Evolutionary conservation across 2,113 vertebrate species (phyloP).

Genomic region (Orientallactaga bullata): DNA sequence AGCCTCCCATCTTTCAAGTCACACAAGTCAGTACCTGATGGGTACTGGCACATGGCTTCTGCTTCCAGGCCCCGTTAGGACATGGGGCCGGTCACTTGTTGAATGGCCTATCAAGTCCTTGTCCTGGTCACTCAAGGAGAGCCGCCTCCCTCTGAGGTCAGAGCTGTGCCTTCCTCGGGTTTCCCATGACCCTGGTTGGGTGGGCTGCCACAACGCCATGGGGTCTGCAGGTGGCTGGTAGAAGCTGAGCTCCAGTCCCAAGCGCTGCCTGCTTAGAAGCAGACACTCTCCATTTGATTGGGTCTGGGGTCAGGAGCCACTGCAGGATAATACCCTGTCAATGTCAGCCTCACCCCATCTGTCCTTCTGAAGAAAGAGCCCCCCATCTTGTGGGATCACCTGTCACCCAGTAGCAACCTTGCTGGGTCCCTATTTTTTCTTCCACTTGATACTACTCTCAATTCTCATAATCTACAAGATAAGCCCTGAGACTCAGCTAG

Average conservation of each 20-base stretch:
- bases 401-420: rapidly evolving
- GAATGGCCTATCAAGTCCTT: not conserved
- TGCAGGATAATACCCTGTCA: rapidly evolving
- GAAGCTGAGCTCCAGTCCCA: not conserved
- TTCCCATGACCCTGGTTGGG: rapidly evolving
- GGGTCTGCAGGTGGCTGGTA: rapidly evolving
- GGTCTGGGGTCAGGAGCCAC: not conserved
- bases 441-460: not conserved
- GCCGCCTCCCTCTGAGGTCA: not conserved
- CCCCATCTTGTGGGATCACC: rapidly evolving
- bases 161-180: rapidly evolving
- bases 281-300: not conserved
- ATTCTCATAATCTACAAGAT: not conserved
- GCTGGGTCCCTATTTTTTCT: not conserved
- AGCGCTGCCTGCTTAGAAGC: not conserved
- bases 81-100: not conserved
- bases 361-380: not conserved
- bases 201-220: rapidly evolving
- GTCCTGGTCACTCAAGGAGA: not conserved
- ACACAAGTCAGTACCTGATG: rapidly evolving
- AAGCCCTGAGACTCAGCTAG: not conserved
- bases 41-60: not conserved
- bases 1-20: not conserved
- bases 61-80: rapidly evolving
- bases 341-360: not conserved